A percentile compares a stretch with the other conserved stretches of the same genome.
Conservation (phyloP, 2,888 invertebrate species). For the Amblyjoppa proteus region DNA sequence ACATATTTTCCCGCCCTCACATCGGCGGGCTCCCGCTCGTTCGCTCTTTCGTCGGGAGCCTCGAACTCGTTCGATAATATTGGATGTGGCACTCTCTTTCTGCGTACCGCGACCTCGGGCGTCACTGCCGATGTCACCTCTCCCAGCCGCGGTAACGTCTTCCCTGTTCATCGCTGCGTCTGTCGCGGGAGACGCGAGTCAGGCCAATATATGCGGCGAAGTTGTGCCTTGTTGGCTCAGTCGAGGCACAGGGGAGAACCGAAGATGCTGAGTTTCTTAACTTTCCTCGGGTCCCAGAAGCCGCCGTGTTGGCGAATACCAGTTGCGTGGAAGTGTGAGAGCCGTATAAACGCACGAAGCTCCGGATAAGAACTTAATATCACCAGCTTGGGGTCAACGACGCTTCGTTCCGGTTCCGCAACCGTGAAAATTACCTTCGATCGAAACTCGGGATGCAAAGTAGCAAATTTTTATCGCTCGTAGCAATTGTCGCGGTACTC, state of each 20-base stretch:
- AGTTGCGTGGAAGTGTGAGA: constrained; percentile 35
- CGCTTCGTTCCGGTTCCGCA: neutral
- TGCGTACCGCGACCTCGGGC: constrained; percentile 58
- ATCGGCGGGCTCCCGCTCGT: constrained; percentile 57
- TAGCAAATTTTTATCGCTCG: neutral
- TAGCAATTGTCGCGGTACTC: no score
- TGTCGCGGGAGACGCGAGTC: constrained; percentile 54
- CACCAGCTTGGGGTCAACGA: constrained; percentile 9
- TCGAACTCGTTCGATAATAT: constrained; percentile 73
- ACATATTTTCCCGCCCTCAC: constrained; percentile 52
- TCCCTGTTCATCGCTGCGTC: constrained; percentile 25
- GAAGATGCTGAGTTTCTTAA: constrained; percentile 78
- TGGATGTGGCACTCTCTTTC: constrained; percentile 72
- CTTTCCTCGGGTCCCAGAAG: constrained; percentile 61
- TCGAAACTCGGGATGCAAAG: no score
- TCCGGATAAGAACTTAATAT: constrained; percentile 75
- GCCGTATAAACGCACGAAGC: constrained; percentile 67
- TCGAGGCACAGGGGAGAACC: constrained; percentile 33
- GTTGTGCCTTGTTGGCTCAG: constrained; percentile 74
- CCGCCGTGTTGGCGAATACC: neutral
- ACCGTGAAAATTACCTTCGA: neutral
- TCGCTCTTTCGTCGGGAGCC: constrained; percentile 9
- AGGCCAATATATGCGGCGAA: constrained; percentile 75
- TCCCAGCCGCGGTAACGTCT: constrained; percentile 41
- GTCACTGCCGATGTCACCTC: constrained; percentile 30